Evolutionary conservation across 2,888 invertebrate genomes (phyloP).

Genomic region (Drosophila rubida): DNA sequence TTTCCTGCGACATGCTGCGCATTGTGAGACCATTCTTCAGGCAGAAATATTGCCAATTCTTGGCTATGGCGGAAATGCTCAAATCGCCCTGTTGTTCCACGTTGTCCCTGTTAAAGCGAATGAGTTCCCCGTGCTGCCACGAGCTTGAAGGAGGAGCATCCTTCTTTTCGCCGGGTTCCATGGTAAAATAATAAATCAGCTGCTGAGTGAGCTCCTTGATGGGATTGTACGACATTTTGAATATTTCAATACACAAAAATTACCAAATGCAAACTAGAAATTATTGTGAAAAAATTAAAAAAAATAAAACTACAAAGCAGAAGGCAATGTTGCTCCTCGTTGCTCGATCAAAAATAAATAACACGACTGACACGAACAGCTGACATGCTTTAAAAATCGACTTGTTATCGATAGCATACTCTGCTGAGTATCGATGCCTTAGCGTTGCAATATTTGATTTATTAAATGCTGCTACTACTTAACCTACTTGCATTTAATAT

Average conservation of each 20-base stretch:
- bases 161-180: neutral
- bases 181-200: conserved; percentile 40
- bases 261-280: no score
- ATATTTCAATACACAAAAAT: neutral
- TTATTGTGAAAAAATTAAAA: neutral
- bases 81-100: conserved; percentile 87
- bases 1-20: conserved; percentile 29
- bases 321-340: neutral
- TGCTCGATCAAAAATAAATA: no score
- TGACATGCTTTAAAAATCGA: no score
- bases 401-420: no score
- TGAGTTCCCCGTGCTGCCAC: conserved; percentile 46
- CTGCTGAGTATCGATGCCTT: no score
- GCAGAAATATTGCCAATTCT: conserved; percentile 87
- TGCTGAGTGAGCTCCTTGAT: conserved; percentile 30
- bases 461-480: no score
- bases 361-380: no score
- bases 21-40: conserved; percentile 27
- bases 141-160: neutral
- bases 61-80: conserved; percentile 87
- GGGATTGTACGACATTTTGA: conserved; percentile 32
- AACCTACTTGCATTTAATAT: no score
- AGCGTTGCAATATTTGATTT: no score
- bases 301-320: neutral
- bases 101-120: conserved; percentile 86